Evolutionary conservation across 2,797 vertebrate species (phyloP).

Genomic region (Podarcis siculus): DNA sequence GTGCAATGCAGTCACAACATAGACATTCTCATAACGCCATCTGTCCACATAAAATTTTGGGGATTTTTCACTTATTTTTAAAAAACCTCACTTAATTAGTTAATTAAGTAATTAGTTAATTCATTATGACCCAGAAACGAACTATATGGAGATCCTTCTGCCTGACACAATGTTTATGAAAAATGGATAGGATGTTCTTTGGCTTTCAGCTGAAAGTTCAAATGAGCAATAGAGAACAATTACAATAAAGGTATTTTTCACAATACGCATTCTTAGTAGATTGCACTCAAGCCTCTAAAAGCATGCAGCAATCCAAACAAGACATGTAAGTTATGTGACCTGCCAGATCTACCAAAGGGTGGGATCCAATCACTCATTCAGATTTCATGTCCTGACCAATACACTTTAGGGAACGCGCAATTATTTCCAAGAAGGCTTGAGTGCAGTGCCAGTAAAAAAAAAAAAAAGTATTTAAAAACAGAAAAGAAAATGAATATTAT

Average conservation of each 20-base stretch:
- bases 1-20: slow-evolving; percentile 6
- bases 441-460: slow-evolving; percentile 38
- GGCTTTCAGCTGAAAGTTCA: slow-evolving; percentile 35
- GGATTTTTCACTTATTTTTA: neutral
- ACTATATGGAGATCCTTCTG: neutral
- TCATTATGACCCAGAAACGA: neutral
- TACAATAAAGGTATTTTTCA: slow-evolving; percentile 15
- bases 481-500: slow-evolving; percentile 10
- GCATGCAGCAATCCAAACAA: slow-evolving; percentile 11
- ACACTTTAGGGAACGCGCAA: slow-evolving; percentile 43
- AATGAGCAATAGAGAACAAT: slow-evolving; percentile 7
- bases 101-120: slow-evolving; percentile 7
- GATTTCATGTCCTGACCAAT: slow-evolving; percentile 19
- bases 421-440: slow-evolving; percentile 35
- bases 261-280: slow-evolving; percentile 24
- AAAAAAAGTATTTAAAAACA: slow-evolving; percentile 37
- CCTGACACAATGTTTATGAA: neutral
- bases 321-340: neutral
- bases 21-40: neutral
- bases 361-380: slow-evolving; percentile 41
- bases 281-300: slow-evolving; percentile 23
- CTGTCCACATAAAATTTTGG: neutral
- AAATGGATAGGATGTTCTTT: slow-evolving; percentile 4
- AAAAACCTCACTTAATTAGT: neutral
- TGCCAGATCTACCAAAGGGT: neutral